Evolutionary conservation across 2,797 vertebrate genomes (phyloP), one percentile per base, ranked within the genome.

Genomic region (Crypturellus tataupa): DNA sequence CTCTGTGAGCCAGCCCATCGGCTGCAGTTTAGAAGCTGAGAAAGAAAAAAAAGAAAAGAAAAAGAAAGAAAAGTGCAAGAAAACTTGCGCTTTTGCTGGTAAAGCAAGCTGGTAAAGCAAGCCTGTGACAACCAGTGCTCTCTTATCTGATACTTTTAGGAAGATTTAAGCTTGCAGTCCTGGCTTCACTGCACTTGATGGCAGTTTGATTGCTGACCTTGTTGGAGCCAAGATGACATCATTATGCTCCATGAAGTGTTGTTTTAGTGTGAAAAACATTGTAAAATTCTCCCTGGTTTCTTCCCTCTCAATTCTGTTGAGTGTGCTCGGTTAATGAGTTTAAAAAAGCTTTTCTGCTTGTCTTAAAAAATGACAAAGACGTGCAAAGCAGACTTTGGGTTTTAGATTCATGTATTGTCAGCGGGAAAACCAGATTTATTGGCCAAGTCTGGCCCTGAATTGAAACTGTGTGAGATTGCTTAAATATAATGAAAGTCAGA

Each of bases 141-240:
- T 4, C 25, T n/a, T 64, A 55, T 20, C 60, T 72, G 31, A n/a
- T 76, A 3, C 25, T 46, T 53, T 94, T 72, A 63, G 76, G 37
- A 69, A 80, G 62, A 79, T 47, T 81, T 68, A 86, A 63, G 44
- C 46, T 92, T 85, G 49, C 39, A 65, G 33, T 64, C 63, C 59
- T 92, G 72, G 69, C 79, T 90, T 92, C 69, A 16, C 13, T 2
- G 49, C 71, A 51, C 71, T 85, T 49, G 72, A 76, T 89, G 86
- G 76, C 92, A 92, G 42, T 77, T 87, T 87, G 2, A 6, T 65
- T 85, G 81, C 89, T 87, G 70, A 64, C 80, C 92, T 85, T 46
- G 63, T 33, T 90, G 69, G 59, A 87, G 79, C 87, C 82, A 89
- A 64, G 82, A 89, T 95, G 86, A 95, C 86, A 85, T 95, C 85